Evolutionary conservation across 2,888 invertebrate species (phyloP), one percentile per base, ranked within the genome.

Genomic region (Drosophila quinaria): DNA sequence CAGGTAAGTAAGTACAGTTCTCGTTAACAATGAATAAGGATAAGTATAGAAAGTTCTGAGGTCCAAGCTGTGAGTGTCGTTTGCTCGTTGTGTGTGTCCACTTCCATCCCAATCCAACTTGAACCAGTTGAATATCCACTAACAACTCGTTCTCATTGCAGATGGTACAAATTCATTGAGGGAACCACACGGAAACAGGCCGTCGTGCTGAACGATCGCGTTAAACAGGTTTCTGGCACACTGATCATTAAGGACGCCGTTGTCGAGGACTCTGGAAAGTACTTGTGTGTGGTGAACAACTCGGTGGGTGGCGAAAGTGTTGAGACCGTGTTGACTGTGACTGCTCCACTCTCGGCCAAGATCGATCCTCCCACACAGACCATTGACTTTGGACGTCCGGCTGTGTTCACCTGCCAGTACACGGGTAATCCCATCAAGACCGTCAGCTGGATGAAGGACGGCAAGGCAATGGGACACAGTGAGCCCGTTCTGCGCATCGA

Each of bases 161-260:
- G 98, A 94, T 98, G 97, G 98, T 98, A 97, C 93, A 98, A 98
- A 92, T 97, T 97, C 93, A 95, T 97, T 88, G 97, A 97, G 85
- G 97, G 97, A 58, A 96, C 97, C 1, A 95, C 95, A 4, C 94
- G 97, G 60, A 97, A 97, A 91, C 97, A 97, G 92, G 96, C 97
- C n/a, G 97, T 98, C n/a, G 95, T 95, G 39, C 93, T 98, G 77
- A 96, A 97, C 91, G 98, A 98, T 73, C 95, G 98, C 86, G 96
- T 98, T 19, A 97, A 97, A 89, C 98, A 98, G 94, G 97, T 97
- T 15, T 98, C 98, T 70, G 98, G 98, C 65, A 98, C 98, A 71
- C 94, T 99, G 84, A 97, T 98, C 81, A 98, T 99, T 81, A 95
- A 96, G 77, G 97, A 97, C 91, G 97, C 98, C 13, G 95, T 96